Evolutionary conservation across 2,888 invertebrate species (phyloP).

Genomic region (Alcis repandata): DNA sequence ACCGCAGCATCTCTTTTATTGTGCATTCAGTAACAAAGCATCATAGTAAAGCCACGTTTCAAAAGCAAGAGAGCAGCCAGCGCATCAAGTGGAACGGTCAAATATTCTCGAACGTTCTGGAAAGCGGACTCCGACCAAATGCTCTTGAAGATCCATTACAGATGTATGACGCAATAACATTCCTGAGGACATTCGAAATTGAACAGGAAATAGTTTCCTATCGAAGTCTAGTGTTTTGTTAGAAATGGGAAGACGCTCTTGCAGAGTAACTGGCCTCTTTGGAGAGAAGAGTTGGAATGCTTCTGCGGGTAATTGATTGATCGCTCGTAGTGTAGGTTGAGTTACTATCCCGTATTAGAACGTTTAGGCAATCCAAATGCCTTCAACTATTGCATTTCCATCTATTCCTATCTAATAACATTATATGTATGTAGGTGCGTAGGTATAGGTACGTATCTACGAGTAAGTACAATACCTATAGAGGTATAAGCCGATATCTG

Average conservation of each 20-base stretch:
- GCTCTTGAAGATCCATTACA: slow-evolving; percentile 33
- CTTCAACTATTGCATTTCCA: no score
- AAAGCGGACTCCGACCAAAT: slow-evolving; percentile 22
- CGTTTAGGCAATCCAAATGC: no score
- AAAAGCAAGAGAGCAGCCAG: slow-evolving; percentile 10
- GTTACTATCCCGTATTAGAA: no score
- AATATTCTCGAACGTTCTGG: slow-evolving; percentile 23
- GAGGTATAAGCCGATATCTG: no score
- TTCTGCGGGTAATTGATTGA: not conserved
- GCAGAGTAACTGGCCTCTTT: not conserved
- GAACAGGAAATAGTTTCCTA: slow-evolving; percentile 10
- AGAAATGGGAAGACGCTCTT: not conserved
- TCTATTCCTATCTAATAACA: no score
- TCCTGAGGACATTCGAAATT: slow-evolving; percentile 30
- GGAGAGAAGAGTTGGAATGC: not conserved
- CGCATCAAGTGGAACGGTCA: slow-evolving; percentile 23
- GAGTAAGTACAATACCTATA: no score
- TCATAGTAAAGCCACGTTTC: not conserved
- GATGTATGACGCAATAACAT: slow-evolving; percentile 31
- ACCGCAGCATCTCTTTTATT: no score
- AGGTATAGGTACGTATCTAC: no score
- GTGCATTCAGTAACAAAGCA: not conserved
- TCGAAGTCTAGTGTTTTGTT: slow-evolving; percentile 11
- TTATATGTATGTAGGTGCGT: no score
- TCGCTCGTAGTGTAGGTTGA: no score